These are phyloP conservation scores for Zootermopsis nevadensis DNA, from an alignment of 2,888 invertebrate species.

Conservation along the genomic window DNA sequence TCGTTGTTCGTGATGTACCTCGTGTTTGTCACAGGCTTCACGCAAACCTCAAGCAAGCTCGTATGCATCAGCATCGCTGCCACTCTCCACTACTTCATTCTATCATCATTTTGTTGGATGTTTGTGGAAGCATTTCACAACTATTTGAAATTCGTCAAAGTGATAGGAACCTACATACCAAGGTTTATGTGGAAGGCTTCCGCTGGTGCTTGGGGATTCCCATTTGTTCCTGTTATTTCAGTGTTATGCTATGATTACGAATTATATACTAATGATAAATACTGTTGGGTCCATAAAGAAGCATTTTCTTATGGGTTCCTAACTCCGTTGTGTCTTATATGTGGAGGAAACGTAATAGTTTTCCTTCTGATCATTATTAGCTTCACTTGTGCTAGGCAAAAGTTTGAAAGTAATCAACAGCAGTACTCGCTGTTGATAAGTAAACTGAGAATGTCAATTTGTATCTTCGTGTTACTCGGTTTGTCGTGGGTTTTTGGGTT, in stretches of 20 bases:
- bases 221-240: neutral
- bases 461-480: neutral
- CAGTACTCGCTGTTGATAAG: neutral
- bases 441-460: neutral
- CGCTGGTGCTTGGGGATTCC: neutral
- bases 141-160: neutral
- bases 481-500: neutral
- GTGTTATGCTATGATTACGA: neutral
- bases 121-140: neutral
- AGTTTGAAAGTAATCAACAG: neutral
- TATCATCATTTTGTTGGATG: neutral
- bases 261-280: neutral
- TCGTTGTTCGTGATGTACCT: too few relatives aligned
- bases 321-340: neutral
- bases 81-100: neutral
- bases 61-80: neutral
- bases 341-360: neutral
- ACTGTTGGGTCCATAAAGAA: constrained; percentile 7
- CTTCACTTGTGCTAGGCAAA: neutral
- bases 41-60: neutral
- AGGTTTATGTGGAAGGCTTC: constrained; percentile 13
- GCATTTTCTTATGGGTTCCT: neutral
- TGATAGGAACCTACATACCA: constrained; percentile 6
- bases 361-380: neutral
- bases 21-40: neutral